Conservation (phyloP, 2,888 invertebrate genomes). For the Incurvaria masculella region DNA sequence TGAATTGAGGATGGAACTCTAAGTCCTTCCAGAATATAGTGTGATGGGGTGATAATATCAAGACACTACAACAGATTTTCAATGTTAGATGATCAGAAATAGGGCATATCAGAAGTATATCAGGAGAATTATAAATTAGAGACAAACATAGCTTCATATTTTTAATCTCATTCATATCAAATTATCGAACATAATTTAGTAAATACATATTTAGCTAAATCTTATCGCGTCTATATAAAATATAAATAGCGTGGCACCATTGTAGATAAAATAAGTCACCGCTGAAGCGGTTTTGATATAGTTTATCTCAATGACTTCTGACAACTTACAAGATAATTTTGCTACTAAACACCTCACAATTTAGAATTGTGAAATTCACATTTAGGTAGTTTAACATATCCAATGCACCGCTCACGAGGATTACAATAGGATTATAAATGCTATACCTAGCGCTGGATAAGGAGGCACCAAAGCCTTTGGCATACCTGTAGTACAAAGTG, state of each 20-base stretch:
- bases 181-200: conserved; percentile 50
- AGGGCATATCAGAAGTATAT: too few relatives aligned
- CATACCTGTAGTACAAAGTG: too few relatives aligned
- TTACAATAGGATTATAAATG: not conserved
- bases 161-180: conserved; percentile 54
- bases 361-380: conserved; percentile 29
- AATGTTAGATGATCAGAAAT: too few relatives aligned
- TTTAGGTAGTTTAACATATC: not conserved
- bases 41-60: too few relatives aligned
- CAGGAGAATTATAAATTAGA: too few relatives aligned
- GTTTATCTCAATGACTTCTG: conserved; percentile 33
- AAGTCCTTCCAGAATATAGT: too few relatives aligned
- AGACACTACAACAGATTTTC: too few relatives aligned
- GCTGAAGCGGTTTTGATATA: conserved; percentile 27
- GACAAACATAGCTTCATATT: too few relatives aligned
- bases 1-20: too few relatives aligned
- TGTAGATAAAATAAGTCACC: conserved; percentile 28
- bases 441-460: too few relatives aligned
- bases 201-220: conserved; percentile 36
- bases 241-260: conserved; percentile 45
- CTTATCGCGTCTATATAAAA: conserved; percentile 34
- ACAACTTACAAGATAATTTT: conserved; percentile 26
- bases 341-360: conserved; percentile 31
- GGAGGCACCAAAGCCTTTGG: too few relatives aligned
- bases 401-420: not conserved